Evolutionary conservation across 2,797 vertebrate genomes (phyloP).

Genomic region (Glossophaga mutica): DNA sequence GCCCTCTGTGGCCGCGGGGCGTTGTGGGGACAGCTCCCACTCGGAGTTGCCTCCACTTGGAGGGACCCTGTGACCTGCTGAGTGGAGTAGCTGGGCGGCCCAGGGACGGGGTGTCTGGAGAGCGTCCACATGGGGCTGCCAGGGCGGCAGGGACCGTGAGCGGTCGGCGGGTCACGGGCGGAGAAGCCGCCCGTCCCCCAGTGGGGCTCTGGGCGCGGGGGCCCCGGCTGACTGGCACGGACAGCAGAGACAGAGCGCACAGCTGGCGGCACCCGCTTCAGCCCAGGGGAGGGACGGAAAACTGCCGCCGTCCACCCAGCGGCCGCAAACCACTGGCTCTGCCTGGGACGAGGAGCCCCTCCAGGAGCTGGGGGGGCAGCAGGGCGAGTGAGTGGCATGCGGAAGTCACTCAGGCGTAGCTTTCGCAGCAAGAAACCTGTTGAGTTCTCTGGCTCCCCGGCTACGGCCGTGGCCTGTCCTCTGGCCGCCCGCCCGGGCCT

Average conservation of each 20-base stretch:
- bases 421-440: too few species aligned
- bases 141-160: fast-evolving
- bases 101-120: too few species aligned
- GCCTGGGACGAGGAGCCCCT: fast-evolving
- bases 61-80: neutral
- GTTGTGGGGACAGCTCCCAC: fast-evolving
- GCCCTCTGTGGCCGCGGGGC: fast-evolving
- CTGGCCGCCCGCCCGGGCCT: too few species aligned
- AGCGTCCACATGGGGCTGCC: fast-evolving
- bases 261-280: neutral
- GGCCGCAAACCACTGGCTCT: fast-evolving
- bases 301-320: neutral
- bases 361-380: neutral
- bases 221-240: fast-evolving
- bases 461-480: too few species aligned
- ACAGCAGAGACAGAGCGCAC: too few species aligned
- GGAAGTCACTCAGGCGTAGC: too few species aligned
- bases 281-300: neutral
- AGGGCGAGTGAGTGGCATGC: fast-evolving
- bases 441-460: too few species aligned
- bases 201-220: neutral
- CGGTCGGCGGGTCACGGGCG: neutral
- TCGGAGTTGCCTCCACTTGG: fast-evolving
- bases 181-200: neutral
- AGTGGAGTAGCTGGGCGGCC: neutral